phyloP scores from a whole-genome alignment of 2,113 vertebrate species.

The Tachysurus vachellii region DNA sequence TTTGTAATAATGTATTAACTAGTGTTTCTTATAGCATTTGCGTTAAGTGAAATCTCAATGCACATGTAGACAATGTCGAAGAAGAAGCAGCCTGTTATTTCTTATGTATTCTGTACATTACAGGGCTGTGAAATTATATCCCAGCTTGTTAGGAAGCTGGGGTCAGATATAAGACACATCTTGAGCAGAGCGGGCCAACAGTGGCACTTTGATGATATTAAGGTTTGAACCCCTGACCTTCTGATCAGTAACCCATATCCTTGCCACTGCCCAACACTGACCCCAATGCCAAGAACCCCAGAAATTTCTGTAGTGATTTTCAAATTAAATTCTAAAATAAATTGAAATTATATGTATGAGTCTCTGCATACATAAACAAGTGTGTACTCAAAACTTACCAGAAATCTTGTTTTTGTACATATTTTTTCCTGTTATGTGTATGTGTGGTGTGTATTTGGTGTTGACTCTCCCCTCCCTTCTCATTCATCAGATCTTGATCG shows the following conservation, averaged over 20 bases:
- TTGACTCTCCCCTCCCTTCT: background rate
- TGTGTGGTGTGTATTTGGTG: background rate
- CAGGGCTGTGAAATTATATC: too few species aligned
- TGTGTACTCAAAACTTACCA: background rate
- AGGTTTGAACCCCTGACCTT: too few species aligned
- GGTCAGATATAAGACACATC: too few species aligned
- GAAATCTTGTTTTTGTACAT: background rate
- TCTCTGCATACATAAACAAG: background rate
- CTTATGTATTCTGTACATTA: too few species aligned
- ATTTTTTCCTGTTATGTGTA: background rate
- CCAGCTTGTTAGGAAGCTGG: too few species aligned
- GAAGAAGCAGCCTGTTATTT: too few species aligned
- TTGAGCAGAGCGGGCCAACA: too few species aligned
- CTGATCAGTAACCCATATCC: too few species aligned
- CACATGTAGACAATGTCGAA: background rate
- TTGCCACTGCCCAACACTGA: too few species aligned
- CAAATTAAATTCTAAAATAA: background rate
- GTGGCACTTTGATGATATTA: too few species aligned
- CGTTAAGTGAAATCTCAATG: background rate
- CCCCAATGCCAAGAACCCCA: too few species aligned
- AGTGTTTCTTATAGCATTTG: background rate
- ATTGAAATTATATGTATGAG: background rate
- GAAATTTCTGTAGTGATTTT: background rate
- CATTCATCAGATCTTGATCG: constrained; percentile 27
- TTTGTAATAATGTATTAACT: background rate